Percentiles rank a stretch among this genome's conserved stretches.
Conservation (phyloP, 2,797 vertebrate species). For the Pagetopsis macropterus region DNA sequence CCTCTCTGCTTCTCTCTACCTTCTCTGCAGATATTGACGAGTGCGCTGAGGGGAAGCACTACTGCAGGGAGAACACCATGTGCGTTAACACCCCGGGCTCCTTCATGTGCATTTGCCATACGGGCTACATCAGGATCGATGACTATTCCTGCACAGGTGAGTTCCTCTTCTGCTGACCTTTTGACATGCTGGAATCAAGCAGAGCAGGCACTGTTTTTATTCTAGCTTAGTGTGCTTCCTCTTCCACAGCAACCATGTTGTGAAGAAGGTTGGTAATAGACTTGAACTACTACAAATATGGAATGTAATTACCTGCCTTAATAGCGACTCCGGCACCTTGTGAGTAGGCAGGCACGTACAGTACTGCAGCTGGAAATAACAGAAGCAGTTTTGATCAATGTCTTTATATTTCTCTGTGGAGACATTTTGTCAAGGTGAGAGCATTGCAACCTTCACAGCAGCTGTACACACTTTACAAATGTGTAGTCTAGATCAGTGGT, state of each 20-base stretch:
- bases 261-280: neutral
- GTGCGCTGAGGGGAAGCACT: conserved; percentile 93
- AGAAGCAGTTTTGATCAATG: too few relatives aligned
- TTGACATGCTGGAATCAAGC: conserved; percentile 30
- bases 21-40: conserved; percentile 89
- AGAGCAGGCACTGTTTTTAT: conserved; percentile 1
- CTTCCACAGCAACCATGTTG: conserved; percentile 24
- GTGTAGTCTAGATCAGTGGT: too few relatives aligned
- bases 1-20: neutral
- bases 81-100: conserved; percentile 94
- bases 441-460: too few relatives aligned
- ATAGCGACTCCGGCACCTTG: too few relatives aligned
- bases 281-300: neutral
- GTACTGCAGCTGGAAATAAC: too few relatives aligned
- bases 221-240: neutral
- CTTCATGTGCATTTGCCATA: conserved; percentile 95
- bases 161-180: conserved; percentile 48
- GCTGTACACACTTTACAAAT: too few relatives aligned
- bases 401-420: too few relatives aligned
- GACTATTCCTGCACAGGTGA: conserved; percentile 97
- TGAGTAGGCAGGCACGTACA: too few relatives aligned
- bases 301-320: neutral
- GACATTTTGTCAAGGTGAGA: too few relatives aligned
- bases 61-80: conserved; percentile 94
- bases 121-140: conserved; percentile 94